A percentile compares a stretch with the other conserved stretches of the same genome.
Evolutionary conservation across 2,113 vertebrate species (phyloP).

Genomic region (Trachemys scripta): DNA sequence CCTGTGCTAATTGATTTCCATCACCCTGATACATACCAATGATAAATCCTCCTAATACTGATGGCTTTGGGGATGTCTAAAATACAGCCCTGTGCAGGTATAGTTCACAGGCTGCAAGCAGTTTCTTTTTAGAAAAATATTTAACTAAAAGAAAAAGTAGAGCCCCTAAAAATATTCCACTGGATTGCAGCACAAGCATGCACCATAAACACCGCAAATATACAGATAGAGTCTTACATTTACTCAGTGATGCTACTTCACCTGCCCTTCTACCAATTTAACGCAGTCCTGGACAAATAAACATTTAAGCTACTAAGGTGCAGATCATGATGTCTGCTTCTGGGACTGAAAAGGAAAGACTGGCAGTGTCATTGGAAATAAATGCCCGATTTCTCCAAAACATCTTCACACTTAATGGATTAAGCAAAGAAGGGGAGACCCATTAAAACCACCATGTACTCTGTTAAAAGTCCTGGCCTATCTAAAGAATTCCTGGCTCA

Average conservation of each 20-base stretch:
- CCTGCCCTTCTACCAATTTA: not conserved
- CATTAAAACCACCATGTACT: not conserved
- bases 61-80: not conserved
- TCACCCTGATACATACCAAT: not conserved
- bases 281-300: not conserved
- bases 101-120: not conserved
- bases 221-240: not conserved
- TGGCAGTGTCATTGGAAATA: not conserved
- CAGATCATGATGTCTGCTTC: not conserved
- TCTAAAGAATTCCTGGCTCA: not conserved
- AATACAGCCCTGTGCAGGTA: not conserved
- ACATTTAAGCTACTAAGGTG: not conserved
- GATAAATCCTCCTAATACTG: not conserved
- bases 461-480: not conserved
- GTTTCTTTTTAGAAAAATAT: not conserved
- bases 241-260: not conserved
- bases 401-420: fast-evolving
- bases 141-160: not conserved
- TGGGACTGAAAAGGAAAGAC: not conserved
- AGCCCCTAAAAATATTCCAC: not conserved
- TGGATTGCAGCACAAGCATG: not conserved
- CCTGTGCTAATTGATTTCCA: not conserved
- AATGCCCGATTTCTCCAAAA: not conserved
- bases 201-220: fast-evolving
- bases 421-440: not conserved